These are phyloP conservation scores for Neoaliturus tenellus DNA, from an alignment of 2,888 invertebrate species.

Conservation along the genomic window DNA sequence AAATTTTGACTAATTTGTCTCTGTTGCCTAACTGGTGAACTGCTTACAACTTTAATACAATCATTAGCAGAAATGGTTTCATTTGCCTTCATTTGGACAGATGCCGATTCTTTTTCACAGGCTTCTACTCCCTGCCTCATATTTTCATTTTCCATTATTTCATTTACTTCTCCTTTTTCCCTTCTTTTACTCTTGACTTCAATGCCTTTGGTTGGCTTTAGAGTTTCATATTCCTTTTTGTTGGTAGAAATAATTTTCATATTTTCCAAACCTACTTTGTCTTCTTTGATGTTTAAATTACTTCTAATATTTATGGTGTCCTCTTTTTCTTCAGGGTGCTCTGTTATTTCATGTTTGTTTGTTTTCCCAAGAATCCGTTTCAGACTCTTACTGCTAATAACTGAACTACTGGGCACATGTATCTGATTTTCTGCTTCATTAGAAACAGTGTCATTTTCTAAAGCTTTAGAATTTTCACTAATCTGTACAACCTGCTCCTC, in stretches of 20 bases:
- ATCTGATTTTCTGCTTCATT: neutral
- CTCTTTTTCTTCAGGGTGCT: neutral
- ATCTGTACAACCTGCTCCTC: neutral
- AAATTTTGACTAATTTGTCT: too few species aligned
- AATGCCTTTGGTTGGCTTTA: neutral
- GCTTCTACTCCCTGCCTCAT: too few species aligned
- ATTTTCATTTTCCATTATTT: neutral
- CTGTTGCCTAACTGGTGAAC: too few species aligned
- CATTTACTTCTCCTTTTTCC: neutral
- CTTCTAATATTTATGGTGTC: neutral
- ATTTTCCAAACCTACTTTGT: neutral
- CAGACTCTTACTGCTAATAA: too few species aligned
- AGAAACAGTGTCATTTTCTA: too few species aligned
- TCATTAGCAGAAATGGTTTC: neutral
- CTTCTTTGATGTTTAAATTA: neutral
- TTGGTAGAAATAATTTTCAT: neutral
- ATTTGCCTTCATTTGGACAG: neutral
- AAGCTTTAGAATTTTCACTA: too few species aligned
- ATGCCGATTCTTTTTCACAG: neutral
- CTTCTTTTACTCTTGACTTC: neutral
- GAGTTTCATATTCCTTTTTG: neutral
- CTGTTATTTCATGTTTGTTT: neutral
- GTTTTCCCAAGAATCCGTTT: neutral
- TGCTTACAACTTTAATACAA: too few species aligned
- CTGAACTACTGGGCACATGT: neutral